Evolutionary conservation across 2,888 invertebrate genomes (phyloP).

Genomic region (Neuroscelio doddi): DNA sequence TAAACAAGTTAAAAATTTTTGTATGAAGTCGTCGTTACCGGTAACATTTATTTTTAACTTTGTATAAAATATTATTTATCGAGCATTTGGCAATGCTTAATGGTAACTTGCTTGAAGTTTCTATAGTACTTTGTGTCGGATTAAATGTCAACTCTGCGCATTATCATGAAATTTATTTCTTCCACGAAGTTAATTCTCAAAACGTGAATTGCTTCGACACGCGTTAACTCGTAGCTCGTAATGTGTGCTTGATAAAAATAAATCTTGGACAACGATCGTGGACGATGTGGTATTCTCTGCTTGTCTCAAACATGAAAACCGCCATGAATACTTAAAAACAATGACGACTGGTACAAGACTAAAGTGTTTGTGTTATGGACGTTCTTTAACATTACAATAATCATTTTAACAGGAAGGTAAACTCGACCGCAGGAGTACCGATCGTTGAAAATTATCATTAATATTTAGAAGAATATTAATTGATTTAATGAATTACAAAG

Average conservation of each 20-base stretch:
- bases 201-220: conserved; percentile 32
- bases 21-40: too few relatives aligned
- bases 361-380: conserved; percentile 66
- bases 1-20: too few relatives aligned
- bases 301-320: conserved; percentile 49
- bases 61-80: too few relatives aligned
- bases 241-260: conserved; percentile 55
- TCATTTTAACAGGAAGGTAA: conserved; percentile 20
- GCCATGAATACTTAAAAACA: conserved; percentile 57
- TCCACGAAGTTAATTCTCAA: conserved; percentile 27
- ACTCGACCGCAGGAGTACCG: conserved; percentile 15
- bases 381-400: conserved; percentile 46
- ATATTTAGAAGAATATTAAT: too few relatives aligned
- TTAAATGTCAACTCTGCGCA: conserved; percentile 34
- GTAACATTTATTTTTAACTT: too few relatives aligned
- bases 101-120: conserved; percentile 22
- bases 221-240: conserved; percentile 49
- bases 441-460: not conserved
- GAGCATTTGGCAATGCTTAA: not conserved
- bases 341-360: conserved; percentile 49
- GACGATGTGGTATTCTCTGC: conserved; percentile 55
- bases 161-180: conserved; percentile 30
- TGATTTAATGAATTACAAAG: too few relatives aligned
- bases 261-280: conserved; percentile 45
- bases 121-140: conserved; percentile 5